Evolutionary conservation across 1,140 invertebrate genomes (phyloP).

Genomic region (Drosophila funebris): DNA sequence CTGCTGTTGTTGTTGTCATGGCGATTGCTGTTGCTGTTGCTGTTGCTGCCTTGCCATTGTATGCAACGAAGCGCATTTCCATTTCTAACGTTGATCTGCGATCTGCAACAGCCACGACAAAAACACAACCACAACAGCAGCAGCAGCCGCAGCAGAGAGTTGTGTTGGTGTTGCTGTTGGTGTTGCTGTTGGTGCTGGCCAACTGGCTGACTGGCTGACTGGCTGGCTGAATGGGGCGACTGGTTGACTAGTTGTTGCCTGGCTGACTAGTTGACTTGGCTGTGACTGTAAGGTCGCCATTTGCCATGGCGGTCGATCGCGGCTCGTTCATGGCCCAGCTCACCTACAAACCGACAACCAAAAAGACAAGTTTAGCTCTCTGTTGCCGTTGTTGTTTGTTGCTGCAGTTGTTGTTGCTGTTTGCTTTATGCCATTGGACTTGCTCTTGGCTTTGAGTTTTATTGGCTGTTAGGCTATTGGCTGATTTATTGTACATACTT

Average conservation of each 20-base stretch:
- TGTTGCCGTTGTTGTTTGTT: constrained; percentile 22
- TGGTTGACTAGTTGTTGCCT: constrained; percentile 3
- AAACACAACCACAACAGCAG: constrained; percentile 37
- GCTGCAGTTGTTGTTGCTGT: constrained; percentile 14
- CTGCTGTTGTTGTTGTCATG: constrained; percentile 30
- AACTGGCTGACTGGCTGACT: constrained; percentile 29
- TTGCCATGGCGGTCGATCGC: constrained; percentile 47
- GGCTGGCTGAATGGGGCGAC: constrained; percentile 10
- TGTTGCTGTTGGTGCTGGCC: constrained; percentile 19
- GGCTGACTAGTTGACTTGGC: constrained; percentile 19
- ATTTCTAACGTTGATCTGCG: constrained; percentile 82
- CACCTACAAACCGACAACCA: constrained; percentile 76
- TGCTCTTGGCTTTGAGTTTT: constrained; percentile 79
- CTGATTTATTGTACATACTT: constrained; percentile 69
- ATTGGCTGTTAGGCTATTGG: constrained; percentile 65
- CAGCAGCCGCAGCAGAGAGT: background rate
- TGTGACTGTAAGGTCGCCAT: constrained; percentile 66
- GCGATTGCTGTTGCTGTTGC: constrained; percentile 26
- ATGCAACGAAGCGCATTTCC: constrained; percentile 82
- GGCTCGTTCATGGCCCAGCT: constrained; percentile 76
- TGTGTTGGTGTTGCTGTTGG: constrained; percentile 5
- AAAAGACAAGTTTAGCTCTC: constrained; percentile 72
- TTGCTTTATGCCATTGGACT: constrained; percentile 75
- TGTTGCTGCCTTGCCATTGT: constrained; percentile 62
- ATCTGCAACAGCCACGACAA: constrained; percentile 71